Conservation (phyloP, 2,113 vertebrate species). For the Cebus imitator region DNA sequence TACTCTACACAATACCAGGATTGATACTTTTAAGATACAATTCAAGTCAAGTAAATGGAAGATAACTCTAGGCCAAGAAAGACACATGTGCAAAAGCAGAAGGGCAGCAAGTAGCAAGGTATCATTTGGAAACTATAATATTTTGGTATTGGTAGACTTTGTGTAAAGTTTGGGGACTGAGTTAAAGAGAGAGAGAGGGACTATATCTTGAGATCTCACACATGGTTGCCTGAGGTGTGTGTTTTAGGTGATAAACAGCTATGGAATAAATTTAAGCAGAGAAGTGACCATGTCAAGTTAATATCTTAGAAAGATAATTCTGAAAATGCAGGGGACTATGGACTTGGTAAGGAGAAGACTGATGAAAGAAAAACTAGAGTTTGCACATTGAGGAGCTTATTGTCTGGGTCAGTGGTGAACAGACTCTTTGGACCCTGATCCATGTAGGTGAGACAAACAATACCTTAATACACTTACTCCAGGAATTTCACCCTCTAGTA, state of each 20-base stretch:
- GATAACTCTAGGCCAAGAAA: background rate
- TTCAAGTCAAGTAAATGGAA: background rate
- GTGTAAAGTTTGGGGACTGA: background rate
- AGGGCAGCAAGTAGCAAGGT: background rate
- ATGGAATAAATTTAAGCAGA: background rate
- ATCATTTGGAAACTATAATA: background rate
- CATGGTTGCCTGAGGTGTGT: background rate
- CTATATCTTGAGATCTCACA: background rate
- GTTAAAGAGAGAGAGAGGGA: background rate
- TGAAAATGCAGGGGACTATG: background rate
- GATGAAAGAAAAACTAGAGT: background rate
- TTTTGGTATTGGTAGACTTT: background rate
- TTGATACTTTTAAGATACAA: background rate
- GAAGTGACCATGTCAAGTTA: background rate
- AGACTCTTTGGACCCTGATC: background rate
- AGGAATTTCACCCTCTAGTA: background rate
- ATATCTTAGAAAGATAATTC: background rate
- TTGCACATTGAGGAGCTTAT: background rate
- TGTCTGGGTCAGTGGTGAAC: background rate
- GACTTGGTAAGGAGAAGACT: background rate
- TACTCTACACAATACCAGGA: background rate
- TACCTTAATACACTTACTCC: background rate
- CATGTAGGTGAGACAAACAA: background rate
- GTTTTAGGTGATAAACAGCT: background rate
- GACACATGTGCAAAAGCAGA: background rate